Conservation (phyloP, 2,888 invertebrate genomes). For the Halocaridina rubra region DNA sequence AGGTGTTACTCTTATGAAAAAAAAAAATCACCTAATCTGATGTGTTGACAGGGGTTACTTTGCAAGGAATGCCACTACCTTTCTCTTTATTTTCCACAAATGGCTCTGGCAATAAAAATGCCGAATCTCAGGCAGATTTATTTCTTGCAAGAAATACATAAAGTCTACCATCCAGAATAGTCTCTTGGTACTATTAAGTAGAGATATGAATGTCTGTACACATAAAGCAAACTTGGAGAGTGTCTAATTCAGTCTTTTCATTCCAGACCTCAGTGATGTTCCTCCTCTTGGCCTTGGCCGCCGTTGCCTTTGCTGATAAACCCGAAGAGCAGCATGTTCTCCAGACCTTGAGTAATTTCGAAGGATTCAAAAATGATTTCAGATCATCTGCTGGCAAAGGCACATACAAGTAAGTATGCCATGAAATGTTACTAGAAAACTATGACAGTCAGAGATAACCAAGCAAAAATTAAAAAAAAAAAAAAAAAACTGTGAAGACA, state of each 20-base stretch:
- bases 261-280: background rate
- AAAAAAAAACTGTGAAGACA: no score
- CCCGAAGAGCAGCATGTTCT: background rate
- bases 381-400: background rate
- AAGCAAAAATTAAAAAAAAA: background rate
- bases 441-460: background rate
- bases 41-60: no score
- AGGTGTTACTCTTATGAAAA: no score
- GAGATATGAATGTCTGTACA: background rate
- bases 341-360: conserved; percentile 20
- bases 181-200: no score
- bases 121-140: no score
- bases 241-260: background rate
- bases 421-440: background rate
- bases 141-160: no score
- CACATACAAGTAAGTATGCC: conserved; percentile 32
- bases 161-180: no score
- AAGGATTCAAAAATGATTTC: conserved; percentile 42
- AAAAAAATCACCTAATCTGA: no score
- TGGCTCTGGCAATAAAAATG: no score
- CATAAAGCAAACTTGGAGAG: background rate
- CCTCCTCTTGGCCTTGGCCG: background rate
- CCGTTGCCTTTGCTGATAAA: background rate
- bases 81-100: background rate
- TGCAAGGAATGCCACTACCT: no score